A percentile compares a stretch with the other conserved stretches of the same genome.
Conservation (phyloP, 2,797 vertebrate genomes). For the Limnodromus scolopaceus region DNA sequence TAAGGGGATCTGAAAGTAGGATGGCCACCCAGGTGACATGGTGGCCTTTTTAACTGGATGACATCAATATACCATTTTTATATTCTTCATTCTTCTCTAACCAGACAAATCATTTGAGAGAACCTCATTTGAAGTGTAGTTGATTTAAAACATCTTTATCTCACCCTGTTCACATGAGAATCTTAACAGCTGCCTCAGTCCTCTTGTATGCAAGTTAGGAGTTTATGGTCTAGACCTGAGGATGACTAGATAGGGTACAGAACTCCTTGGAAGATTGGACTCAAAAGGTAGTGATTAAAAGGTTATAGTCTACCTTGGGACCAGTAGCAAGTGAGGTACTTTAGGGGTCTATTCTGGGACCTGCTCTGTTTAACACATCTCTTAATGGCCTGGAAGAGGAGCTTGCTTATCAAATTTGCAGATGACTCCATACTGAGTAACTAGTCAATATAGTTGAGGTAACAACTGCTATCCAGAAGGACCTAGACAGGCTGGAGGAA, state of each 20-base stretch:
- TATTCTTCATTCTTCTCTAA: neutral
- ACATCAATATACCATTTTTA: neutral
- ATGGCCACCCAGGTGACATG: too few species aligned
- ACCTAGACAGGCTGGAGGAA: neutral
- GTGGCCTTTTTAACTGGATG: neutral
- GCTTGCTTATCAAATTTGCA: neutral
- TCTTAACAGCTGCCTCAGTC: neutral
- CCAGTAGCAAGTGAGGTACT: neutral
- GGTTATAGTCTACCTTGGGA: fast-evolving
- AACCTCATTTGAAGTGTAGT: neutral
- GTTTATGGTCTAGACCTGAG: neutral
- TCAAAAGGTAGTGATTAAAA: neutral
- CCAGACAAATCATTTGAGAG: neutral
- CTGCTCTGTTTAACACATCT: neutral
- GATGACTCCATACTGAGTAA: neutral
- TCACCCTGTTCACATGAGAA: neutral
- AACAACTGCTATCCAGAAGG: neutral
- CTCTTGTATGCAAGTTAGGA: neutral
- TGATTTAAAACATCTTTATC: neutral
- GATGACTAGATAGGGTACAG: neutral
- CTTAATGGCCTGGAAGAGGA: neutral
- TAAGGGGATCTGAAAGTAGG: too few species aligned
- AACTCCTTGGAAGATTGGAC: fast-evolving
- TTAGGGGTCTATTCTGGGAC: neutral
- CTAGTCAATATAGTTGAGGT: neutral